A percentile compares a stretch with the other conserved stretches of the same genome.
These are phyloP conservation scores for Oasisia sp. DNA, from an alignment of 2,888 invertebrate species.

Conservation along the genomic window DNA sequence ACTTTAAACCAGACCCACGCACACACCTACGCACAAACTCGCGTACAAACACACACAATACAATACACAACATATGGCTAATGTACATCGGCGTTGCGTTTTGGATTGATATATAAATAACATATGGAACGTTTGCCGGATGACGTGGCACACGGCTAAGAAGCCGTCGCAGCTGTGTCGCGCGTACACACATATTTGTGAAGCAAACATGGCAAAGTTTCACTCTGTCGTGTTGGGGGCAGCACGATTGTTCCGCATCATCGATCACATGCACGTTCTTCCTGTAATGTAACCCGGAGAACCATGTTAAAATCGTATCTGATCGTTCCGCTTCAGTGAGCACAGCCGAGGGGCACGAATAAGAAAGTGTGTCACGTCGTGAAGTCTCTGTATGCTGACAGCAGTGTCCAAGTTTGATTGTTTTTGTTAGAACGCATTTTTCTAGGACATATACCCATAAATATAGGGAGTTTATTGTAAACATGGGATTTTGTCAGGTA, in stretches of 20 bases:
- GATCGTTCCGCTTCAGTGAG: background rate
- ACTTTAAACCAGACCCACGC: background rate
- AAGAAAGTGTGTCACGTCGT: background rate
- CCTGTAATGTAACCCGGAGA: background rate
- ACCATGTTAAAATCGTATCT: background rate
- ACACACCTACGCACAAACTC: background rate
- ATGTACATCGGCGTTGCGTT: background rate
- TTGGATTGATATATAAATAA: background rate
- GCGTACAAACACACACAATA: background rate
- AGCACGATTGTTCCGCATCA: background rate
- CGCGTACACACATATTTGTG: background rate
- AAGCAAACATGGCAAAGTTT: background rate
- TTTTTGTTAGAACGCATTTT: background rate
- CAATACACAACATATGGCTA: background rate
- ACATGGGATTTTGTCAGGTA: background rate
- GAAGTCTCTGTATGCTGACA: background rate
- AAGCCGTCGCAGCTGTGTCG: background rate
- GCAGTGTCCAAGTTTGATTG: background rate
- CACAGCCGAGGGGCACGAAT: background rate
- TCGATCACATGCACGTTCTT: background rate
- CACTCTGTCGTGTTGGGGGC: background rate
- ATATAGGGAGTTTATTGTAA: background rate
- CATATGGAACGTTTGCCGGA: background rate
- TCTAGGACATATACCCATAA: background rate
- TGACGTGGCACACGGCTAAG: background rate